Evolutionary conservation across 1,140 invertebrate species (phyloP).

Genomic region (Scaptomyza pallida): DNA sequence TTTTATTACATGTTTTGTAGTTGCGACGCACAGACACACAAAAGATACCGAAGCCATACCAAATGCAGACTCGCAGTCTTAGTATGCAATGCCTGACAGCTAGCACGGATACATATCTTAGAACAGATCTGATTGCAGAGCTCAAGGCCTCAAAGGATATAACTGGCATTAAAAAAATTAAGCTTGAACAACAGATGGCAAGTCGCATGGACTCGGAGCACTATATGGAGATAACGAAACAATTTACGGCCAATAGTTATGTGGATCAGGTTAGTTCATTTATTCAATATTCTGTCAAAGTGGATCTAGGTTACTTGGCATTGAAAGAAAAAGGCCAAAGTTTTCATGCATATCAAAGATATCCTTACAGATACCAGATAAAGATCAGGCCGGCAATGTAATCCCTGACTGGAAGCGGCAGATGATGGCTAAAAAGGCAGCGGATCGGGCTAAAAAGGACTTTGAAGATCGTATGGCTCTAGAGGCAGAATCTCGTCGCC

Average conservation of each 20-base stretch:
- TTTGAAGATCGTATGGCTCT: slow-evolving; percentile 92
- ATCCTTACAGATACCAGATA: slow-evolving; percentile 92
- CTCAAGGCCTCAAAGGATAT: slow-evolving; percentile 95
- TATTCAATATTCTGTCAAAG: neutral
- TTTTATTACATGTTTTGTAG: slow-evolving; percentile 59
- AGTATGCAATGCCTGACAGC: slow-evolving; percentile 88
- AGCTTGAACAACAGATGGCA: slow-evolving; percentile 93
- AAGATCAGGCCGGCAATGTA: slow-evolving; percentile 93
- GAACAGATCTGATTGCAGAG: slow-evolving; percentile 94
- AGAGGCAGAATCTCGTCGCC: slow-evolving; percentile 93
- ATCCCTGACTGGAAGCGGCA: slow-evolving; percentile 97
- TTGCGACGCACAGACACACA: slow-evolving; percentile 90
- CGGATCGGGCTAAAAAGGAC: slow-evolving; percentile 95
- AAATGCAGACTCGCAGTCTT: slow-evolving; percentile 89
- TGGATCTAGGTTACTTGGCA: neutral
- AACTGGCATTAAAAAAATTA: slow-evolving; percentile 94
- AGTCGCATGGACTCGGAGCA: slow-evolving; percentile 91
- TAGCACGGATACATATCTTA: slow-evolving; percentile 90
- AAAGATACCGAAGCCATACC: slow-evolving; percentile 90
- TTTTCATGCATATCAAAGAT: slow-evolving; percentile 66
- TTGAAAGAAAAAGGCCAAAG: neutral
- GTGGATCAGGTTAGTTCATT: slow-evolving; percentile 91
- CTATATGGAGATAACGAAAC: slow-evolving; percentile 91
- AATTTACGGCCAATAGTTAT: slow-evolving; percentile 94
- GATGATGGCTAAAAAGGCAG: slow-evolving; percentile 96